Conservation (phyloP, 2,888 invertebrate genomes). For the Noctuana brunneofusca region DNA sequence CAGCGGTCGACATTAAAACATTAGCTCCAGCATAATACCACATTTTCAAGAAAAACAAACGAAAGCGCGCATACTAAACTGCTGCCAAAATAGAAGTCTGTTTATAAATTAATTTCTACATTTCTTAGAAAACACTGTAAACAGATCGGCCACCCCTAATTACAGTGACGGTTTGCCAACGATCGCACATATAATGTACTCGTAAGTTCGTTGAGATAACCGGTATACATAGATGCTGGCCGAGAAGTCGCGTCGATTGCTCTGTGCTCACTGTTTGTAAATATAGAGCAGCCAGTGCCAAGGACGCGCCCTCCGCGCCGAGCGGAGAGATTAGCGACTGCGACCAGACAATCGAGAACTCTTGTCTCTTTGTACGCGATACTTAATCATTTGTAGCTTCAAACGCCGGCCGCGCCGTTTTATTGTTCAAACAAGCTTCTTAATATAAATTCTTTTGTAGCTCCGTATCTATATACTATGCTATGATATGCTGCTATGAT, state of each 20-base stretch:
- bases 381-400: background rate
- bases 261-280: no score
- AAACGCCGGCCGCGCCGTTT: background rate
- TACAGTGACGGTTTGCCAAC: slow-evolving; percentile 11
- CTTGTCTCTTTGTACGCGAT: background rate
- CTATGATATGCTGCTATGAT: no score
- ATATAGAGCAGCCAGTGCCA: slow-evolving; percentile 24
- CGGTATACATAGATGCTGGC: background rate
- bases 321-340: slow-evolving; percentile 4
- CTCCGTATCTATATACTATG: no score
- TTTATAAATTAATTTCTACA: background rate
- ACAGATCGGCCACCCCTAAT: slow-evolving; percentile 10
- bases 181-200: slow-evolving; percentile 11
- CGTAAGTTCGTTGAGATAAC: slow-evolving; percentile 17
- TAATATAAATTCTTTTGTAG: background rate
- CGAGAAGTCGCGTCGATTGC: slow-evolving; percentile 16
- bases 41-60: background rate
- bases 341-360: slow-evolving; percentile 1
- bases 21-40: background rate
- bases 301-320: slow-evolving; percentile 27
- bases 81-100: background rate
- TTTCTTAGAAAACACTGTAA: slow-evolving; percentile 5
- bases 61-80: background rate
- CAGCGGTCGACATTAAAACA: background rate
- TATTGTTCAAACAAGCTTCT: background rate